phyloP scores from a whole-genome alignment of 2,888 invertebrate genomes.

The Leistus spinibarbis region DNA sequence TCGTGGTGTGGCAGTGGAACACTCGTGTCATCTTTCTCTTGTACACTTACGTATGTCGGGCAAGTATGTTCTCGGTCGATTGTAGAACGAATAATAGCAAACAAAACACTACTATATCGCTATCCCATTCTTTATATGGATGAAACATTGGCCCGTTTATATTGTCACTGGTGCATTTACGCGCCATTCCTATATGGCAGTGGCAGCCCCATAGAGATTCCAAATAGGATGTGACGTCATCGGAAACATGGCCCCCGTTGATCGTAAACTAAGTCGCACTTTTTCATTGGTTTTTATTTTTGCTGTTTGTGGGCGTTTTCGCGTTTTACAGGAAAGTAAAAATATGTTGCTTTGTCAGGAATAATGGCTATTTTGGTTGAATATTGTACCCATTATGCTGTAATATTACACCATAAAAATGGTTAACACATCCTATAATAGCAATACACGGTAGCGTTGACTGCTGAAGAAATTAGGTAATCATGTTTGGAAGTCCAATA shows the following conservation, averaged over 20 bases:
- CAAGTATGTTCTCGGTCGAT: not conserved
- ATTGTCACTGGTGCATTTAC: slow-evolving; percentile 16
- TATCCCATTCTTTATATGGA: not conserved
- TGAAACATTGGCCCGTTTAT: slow-evolving; percentile 18
- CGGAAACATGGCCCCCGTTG: slow-evolving; percentile 4
- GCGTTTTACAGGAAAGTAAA: not conserved
- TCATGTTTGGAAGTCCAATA: too few relatives aligned
- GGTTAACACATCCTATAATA: too few relatives aligned
- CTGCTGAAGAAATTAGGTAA: too few relatives aligned
- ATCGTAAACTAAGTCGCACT: slow-evolving; percentile 3
- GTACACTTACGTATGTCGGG: not conserved
- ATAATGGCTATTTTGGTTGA: not conserved
- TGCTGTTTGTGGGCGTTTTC: not conserved
- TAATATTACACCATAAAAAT: too few relatives aligned
- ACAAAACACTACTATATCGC: slow-evolving; percentile 4
- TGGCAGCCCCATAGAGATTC: slow-evolving; percentile 2
- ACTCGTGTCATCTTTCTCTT: not conserved
- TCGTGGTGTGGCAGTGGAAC: too few relatives aligned
- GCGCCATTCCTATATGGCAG: slow-evolving; percentile 1
- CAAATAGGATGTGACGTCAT: slow-evolving; percentile 14
- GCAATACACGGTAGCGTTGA: too few relatives aligned
- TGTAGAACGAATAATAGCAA: not conserved
- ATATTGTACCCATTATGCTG: not conserved
- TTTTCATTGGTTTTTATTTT: not conserved
- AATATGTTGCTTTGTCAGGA: not conserved